Base-by-base conservation (phyloP, 2,113 vertebrate species). In the Rissa tridactyla region DNA sequence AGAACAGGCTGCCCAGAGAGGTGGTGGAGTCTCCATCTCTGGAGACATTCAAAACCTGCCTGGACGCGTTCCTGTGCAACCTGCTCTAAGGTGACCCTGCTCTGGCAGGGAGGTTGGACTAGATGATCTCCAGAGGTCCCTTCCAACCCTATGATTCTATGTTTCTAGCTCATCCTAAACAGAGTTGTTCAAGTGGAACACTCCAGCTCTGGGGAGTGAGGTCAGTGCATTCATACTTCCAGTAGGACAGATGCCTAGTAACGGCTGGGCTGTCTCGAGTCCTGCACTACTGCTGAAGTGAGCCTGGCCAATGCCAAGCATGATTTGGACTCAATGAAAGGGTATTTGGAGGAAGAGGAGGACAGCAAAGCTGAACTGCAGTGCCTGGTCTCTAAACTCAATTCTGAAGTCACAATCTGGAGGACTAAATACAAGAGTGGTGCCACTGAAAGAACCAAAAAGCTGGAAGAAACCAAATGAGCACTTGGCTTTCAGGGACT, bases 401-500 rank as follows among this genome's bases (percentile, higher is more conserved):
- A 94, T 76, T 93, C 94, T 1, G 96, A 98, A 73, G 94, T 98
- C 93, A 98, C 97, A 44, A 92, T 97, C 51, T 98, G 98, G 98
- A 98, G 98, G 95, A 98, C 83, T 96, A 98, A 98, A 93, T 92
- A 98, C 3, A 96, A 98, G 84, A 98, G 91, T 0, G 97, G 98
- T 5, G 97, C 96, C 96, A 98, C 68, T 84, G 97, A 98, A 70
- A 97, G 95, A 95, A 98, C 97, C 0, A 93, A 98, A 93, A 97
- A 98, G 83, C 97, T 98, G 62, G 97, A 98, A 86, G 98, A 98
- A 97, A 98, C 96, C 85, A 98, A 98, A 98, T 95, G 83, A 97
- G 97, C 30, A 7, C 40, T 64, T 25, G 30, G 51, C 34, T 64
- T 68, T 58, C 23, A 36, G 30, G 22, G 66, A 75, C 34, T 25